Conservation (phyloP, 2,888 invertebrate genomes). For the Agrochola litura region DNA sequence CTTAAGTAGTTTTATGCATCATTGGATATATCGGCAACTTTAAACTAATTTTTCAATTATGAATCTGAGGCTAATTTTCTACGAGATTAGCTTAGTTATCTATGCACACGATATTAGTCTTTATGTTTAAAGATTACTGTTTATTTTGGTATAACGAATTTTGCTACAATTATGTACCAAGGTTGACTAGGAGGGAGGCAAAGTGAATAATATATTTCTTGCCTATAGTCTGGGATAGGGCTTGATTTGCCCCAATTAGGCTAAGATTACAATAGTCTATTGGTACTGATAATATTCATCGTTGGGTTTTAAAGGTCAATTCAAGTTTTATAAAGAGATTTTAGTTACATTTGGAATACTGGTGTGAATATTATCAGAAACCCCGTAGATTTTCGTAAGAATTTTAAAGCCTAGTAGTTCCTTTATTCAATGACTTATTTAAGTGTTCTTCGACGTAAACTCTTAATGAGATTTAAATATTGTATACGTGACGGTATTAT, state of each 20-base stretch:
- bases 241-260: conserved; percentile 34
- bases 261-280: conserved; percentile 20
- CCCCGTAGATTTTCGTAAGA: conserved; percentile 21
- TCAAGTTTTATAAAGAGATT: background rate
- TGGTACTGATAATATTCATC: conserved; percentile 22
- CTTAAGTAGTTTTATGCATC: conserved; percentile 36
- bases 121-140: conserved; percentile 25
- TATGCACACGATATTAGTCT: conserved; percentile 35
- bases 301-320: conserved; percentile 1
- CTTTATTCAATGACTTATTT: conserved; percentile 23
- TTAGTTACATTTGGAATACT: background rate
- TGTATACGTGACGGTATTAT: background rate
- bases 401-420: conserved; percentile 2
- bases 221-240: conserved; percentile 45
- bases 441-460: conserved; percentile 6
- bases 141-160: conserved; percentile 43
- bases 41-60: conserved; percentile 17
- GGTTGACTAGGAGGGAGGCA: conserved; percentile 15
- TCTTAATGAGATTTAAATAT: background rate
- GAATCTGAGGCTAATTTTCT: conserved; percentile 31
- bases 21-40: conserved; percentile 21
- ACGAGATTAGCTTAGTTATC: conserved; percentile 24
- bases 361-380: conserved; percentile 25
- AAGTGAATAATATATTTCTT: conserved; percentile 36
- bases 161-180: conserved; percentile 27